Evolutionary conservation across 2,888 invertebrate species (phyloP).

Genomic region (Scaptodrosophila latifasciaeformis): DNA sequence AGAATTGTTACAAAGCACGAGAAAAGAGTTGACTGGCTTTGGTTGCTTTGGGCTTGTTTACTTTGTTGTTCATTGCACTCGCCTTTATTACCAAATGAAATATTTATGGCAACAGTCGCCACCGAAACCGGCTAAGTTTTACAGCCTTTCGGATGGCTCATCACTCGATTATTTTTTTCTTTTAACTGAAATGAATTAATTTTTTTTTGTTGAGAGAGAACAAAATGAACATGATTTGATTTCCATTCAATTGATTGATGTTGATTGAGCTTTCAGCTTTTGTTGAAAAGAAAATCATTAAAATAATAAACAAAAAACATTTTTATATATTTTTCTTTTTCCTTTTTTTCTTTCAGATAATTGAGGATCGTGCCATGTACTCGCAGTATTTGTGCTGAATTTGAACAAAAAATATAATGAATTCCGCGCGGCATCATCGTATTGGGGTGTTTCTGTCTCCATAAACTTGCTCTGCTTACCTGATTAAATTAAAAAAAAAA

Average conservation of each 20-base stretch:
- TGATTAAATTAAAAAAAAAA: constrained; percentile 11
- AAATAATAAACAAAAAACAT: constrained; percentile 18
- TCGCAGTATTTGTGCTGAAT: constrained; percentile 68
- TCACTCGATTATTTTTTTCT: too few relatives aligned
- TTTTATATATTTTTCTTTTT: constrained; percentile 18
- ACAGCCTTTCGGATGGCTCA: too few relatives aligned
- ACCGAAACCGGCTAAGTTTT: too few relatives aligned
- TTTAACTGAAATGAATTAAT: too few relatives aligned
- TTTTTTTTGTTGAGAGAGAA: too few relatives aligned
- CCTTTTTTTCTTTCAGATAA: constrained; percentile 29
- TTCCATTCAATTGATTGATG: constrained; percentile 16
- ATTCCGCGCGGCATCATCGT: constrained; percentile 75
- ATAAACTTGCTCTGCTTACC: constrained; percentile 51
- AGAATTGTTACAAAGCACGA: too few relatives aligned
- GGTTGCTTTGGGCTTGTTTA: too few relatives aligned
- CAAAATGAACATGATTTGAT: neutral
- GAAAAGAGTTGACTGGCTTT: too few relatives aligned
- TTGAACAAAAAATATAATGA: constrained; percentile 69
- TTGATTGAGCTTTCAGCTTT: constrained; percentile 27
- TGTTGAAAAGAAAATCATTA: constrained; percentile 22
- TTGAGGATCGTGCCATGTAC: constrained; percentile 51
- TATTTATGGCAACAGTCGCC: too few relatives aligned
- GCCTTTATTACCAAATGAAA: too few relatives aligned
- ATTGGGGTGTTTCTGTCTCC: constrained; percentile 76
- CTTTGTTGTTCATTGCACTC: too few relatives aligned